Evolutionary conservation across 2,113 vertebrate genomes (phyloP).

Genomic region (Raphicerus campestris): DNA sequence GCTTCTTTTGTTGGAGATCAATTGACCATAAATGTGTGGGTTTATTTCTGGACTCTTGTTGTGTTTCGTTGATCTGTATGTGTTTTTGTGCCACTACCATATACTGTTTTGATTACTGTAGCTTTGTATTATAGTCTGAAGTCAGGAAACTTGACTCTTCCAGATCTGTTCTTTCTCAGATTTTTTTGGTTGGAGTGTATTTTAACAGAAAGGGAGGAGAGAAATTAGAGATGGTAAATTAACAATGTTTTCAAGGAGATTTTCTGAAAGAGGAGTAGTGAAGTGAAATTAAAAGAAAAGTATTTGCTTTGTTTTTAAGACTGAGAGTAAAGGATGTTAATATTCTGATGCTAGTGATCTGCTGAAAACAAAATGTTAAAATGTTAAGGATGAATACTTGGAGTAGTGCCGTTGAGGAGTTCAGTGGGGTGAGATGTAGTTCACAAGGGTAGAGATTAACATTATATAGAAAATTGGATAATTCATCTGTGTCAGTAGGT

Average conservation of each 20-base stretch:
- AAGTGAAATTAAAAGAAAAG: not conserved
- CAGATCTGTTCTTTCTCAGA: not conserved
- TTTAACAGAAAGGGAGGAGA: not conserved
- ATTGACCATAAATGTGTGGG: not conserved
- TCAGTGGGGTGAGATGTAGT: not conserved
- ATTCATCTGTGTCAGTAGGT: not conserved
- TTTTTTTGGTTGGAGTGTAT: not conserved
- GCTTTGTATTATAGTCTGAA: not conserved
- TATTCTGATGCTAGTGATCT: not conserved
- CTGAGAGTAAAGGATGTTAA: not conserved
- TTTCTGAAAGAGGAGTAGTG: not conserved
- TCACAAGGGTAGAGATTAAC: not conserved
- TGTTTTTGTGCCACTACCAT: not conserved
- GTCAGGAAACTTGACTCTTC: not conserved
- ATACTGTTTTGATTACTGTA: not conserved
- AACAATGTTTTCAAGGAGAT: not conserved
- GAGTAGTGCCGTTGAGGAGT: not conserved
- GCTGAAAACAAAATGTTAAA: not conserved
- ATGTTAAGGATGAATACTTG: not conserved
- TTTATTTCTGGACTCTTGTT: not conserved
- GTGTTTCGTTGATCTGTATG: not conserved
- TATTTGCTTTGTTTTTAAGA: not conserved
- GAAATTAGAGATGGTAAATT: not conserved
- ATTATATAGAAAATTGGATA: not conserved
- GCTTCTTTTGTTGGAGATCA: not conserved